A percentile compares a stretch with the other conserved stretches of the same genome.
Evolutionary conservation across 2,113 vertebrate genomes (phyloP).

Genomic region (Mastomys natalensis): DNA sequence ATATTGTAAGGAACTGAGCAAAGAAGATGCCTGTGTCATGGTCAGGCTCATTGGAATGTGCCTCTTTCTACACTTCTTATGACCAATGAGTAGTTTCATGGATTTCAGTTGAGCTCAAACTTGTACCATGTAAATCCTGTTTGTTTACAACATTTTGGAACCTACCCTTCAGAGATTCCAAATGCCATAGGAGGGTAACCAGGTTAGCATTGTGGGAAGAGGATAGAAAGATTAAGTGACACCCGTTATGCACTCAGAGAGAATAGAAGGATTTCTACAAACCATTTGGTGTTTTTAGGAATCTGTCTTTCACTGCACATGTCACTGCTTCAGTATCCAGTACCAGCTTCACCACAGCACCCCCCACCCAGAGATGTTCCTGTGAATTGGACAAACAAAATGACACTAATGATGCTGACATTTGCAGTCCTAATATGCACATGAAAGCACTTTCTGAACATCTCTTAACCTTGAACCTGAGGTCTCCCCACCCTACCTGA

Average conservation of each 20-base stretch:
- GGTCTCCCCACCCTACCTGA: not conserved
- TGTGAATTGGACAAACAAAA: slow-evolving; percentile 52
- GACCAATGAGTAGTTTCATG: slow-evolving; percentile 58
- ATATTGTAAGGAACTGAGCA: not conserved
- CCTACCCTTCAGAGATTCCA: not conserved
- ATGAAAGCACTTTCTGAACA: slow-evolving; percentile 14
- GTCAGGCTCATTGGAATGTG: not conserved
- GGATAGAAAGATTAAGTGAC: not conserved
- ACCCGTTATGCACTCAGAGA: not conserved
- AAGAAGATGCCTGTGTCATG: not conserved
- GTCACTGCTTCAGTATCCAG: slow-evolving; percentile 26
- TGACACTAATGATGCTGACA: slow-evolving; percentile 39
- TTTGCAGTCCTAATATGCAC: slow-evolving; percentile 38
- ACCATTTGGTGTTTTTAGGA: slow-evolving; percentile 32
- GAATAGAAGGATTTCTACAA: not conserved
- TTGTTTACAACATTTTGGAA: slow-evolving; percentile 58
- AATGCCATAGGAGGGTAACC: not conserved
- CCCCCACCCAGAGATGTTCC: slow-evolving; percentile 44
- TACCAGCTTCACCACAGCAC: slow-evolving; percentile 33
- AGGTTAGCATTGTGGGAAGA: slow-evolving; percentile 17
- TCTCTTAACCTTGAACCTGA: not conserved
- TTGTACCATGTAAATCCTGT: slow-evolving; percentile 54
- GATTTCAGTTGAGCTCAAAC: slow-evolving; percentile 45
- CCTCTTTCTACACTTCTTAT: slow-evolving; percentile 67
- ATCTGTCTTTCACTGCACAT: slow-evolving; percentile 54